Percentiles rank a stretch among this genome's conserved stretches.
phyloP scores from a whole-genome alignment of 2,113 vertebrate species.

The Barnardius zonarius region DNA sequence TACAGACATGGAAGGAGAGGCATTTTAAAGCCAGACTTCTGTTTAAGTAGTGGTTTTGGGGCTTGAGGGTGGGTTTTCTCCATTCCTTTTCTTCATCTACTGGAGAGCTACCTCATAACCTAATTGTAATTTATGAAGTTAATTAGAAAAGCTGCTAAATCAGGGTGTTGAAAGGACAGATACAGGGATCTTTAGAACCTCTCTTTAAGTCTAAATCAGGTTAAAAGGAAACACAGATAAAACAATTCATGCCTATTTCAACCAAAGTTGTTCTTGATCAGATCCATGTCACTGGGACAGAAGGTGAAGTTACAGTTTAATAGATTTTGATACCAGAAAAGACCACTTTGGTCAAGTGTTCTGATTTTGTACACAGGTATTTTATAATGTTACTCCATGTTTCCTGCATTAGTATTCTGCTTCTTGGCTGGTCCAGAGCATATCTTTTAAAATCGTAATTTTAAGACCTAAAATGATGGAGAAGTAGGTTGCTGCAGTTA shows the following conservation, averaged over 20 bases:
- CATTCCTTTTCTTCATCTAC: not conserved
- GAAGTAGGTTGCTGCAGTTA: not conserved
- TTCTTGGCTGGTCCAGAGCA: not conserved
- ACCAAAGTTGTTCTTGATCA: not conserved
- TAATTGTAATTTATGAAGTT: not conserved
- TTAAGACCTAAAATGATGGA: not conserved
- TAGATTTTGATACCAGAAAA: not conserved
- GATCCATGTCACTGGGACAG: not conserved
- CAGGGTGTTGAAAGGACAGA: not conserved
- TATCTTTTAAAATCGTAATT: not conserved
- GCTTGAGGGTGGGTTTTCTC: not conserved
- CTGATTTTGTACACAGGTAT: not conserved
- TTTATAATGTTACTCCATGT: not conserved
- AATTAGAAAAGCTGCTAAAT: not conserved
- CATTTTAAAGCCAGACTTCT: not conserved
- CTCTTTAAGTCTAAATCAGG: not conserved
- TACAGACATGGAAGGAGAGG: not conserved
- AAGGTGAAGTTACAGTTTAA: not conserved
- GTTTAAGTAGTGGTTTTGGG: not conserved
- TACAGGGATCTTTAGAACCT: not conserved
- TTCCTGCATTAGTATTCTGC: not conserved
- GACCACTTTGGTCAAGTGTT: not conserved
- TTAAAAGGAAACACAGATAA: not conserved
- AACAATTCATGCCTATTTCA: not conserved
- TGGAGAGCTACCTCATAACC: not conserved